A percentile compares a stretch with the other conserved stretches of the same genome.
These are phyloP conservation scores for Hemiscyllium ocellatum DNA, from an alignment of 2,113 vertebrate genomes.

Conservation along the genomic window DNA sequence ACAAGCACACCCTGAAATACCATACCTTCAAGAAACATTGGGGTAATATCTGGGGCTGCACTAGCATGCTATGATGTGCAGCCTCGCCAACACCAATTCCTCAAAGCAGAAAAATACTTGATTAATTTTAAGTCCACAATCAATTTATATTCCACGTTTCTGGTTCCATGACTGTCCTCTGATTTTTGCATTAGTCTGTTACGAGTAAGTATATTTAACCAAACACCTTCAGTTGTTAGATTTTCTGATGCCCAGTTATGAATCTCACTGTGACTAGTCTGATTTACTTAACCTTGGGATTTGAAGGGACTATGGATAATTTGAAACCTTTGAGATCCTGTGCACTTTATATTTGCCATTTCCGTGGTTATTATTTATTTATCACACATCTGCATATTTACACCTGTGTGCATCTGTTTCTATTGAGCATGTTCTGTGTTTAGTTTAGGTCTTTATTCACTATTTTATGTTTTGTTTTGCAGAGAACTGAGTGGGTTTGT, in stretches of 20 bases:
- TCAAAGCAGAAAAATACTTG: not conserved
- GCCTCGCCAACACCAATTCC: not conserved
- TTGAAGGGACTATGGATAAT: not conserved
- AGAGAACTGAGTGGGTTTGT: slow-evolving; percentile 71
- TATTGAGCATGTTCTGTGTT: not conserved
- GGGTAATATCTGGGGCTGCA: not conserved
- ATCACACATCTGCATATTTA: not conserved
- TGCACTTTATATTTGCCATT: not conserved
- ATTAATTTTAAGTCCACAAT: not conserved
- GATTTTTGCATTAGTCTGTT: not conserved
- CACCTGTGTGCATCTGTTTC: not conserved
- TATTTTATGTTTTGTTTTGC: not conserved
- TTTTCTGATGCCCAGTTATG: too few relatives aligned
- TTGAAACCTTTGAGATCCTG: not conserved
- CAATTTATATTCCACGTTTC: not conserved
- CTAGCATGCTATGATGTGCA: not conserved
- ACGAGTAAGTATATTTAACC: not conserved
- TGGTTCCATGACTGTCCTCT: too few relatives aligned
- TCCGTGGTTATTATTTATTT: not conserved
- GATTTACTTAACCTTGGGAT: not conserved
- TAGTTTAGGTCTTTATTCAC: not conserved
- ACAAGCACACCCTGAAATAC: not conserved
- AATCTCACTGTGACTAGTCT: not conserved
- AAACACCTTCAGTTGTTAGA: not conserved
- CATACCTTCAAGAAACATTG: not conserved